These are phyloP conservation scores for Capitulum mitella DNA, from an alignment of 2,888 invertebrate genomes.

Conservation along the genomic window DNA sequence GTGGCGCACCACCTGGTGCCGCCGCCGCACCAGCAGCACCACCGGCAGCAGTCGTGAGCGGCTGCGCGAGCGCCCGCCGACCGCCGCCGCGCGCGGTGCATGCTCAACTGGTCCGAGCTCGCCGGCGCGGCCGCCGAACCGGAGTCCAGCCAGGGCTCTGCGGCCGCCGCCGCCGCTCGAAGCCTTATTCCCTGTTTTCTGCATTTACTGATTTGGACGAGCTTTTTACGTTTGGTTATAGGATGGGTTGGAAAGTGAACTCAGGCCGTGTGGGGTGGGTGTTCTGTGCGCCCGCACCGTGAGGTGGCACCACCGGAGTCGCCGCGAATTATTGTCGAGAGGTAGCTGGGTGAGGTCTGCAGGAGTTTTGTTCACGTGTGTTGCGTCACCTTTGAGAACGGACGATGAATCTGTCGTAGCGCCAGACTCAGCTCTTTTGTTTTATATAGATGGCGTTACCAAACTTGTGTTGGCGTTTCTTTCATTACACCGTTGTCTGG, in stretches of 20 bases:
- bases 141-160: no score
- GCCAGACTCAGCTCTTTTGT: background rate
- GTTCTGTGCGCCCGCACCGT: background rate
- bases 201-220: constrained; percentile 16
- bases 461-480: background rate
- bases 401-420: background rate
- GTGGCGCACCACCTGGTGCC: constrained; percentile 61
- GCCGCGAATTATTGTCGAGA: no score
- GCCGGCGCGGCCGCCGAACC: no score
- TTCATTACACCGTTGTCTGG: background rate
- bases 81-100: constrained; percentile 52
- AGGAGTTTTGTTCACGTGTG: no score
- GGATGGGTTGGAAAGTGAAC: background rate
- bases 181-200: constrained; percentile 10
- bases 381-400: no score
- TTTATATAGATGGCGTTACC: background rate
- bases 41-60: constrained; percentile 62
- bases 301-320: no score
- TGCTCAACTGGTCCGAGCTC: constrained; percentile 56
- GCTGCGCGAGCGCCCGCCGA: constrained; percentile 60
- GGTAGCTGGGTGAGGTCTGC: no score
- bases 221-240: constrained; percentile 5
- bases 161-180: background rate
- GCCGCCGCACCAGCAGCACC: constrained; percentile 43
- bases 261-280: background rate